Evolutionary conservation across 2,113 vertebrate species (phyloP), one percentile per base, ranked within the genome.

Genomic region (Calyptommatus sinebrachiatus): DNA sequence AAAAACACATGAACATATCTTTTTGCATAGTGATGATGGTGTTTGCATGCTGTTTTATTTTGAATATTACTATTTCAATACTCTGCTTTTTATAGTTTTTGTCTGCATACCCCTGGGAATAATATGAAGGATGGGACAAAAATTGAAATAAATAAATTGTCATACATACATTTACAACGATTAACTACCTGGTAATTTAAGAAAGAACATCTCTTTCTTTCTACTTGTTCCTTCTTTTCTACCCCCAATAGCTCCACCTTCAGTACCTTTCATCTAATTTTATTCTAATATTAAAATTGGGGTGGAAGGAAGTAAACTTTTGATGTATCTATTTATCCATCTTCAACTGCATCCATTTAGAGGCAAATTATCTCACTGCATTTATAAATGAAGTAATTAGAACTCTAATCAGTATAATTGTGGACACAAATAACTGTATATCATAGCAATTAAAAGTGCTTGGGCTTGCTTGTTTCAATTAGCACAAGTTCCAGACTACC

Each of bases 371-470:
- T 8, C 1, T 18, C 5, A 6, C 26, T 84, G 68, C 68, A 77
- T 71, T 76, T 72, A 80, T 62, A 21, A 10, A 60, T 8, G 45
- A 83, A 82, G 12, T 78, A 10, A 28, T 7, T 73, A 83, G 65
- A 78, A 20, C 26, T 46, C 29, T 86, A 20, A 53, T n/a, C 53
- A 46, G 48, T 66, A 57, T 31, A 20, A 22, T 7, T 73, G 71
- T 85, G 29, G 68, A 31, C 31, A 80, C 11, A 84, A 85, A 46
- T 63, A 45, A 82, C 65, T 71, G 11, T 8, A 78, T 83, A 85
- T 73, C 65, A 75, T 81, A 73, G 28, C 10, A 60, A 10, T 62
- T 86, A 73, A 83, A 67, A 28, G 1, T 82, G 83, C 45, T 73
- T 53, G 71, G 63, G 35, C 66, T 81, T 35, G 26, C 76, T 76